Base-by-base conservation (phyloP, 1,140 invertebrate genomes). In the Potamilus streckersoni region DNA sequence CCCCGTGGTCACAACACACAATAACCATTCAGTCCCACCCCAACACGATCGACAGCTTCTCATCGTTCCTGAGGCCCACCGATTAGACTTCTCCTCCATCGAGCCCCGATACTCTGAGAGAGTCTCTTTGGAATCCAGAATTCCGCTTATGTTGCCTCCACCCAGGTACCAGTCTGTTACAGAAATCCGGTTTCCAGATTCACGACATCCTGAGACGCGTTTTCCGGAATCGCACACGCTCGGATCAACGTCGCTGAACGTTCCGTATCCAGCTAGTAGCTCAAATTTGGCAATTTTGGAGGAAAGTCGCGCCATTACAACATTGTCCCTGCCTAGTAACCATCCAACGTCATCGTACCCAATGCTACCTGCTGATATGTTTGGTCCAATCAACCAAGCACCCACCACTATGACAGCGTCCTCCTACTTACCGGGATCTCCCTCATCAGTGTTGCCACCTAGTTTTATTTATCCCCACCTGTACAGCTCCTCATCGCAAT, bases 401-500 rank as follows among this genome's bases (percentile, higher is more conserved):
- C 11, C 38, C 38, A 82, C 77, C 20, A 77, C 81, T 11, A 71
- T 82, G 75, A 63, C 81, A 14, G 67, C 80, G 20, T 82, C 83
- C 0, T 76, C 79, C 49, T 80, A 73, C 62, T 74, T 83, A 55
- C 71, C 79, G 56, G 71, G 70, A 14, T 71, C 75, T 38, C 80
- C 82, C 14, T 79, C 83, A 15, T 60, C 77, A 19, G 76, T 80
- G 17, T 70, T 86, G 2, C 73, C 83, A 13, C 73, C 81, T 12
- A 78, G 82, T 23, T 83, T 86, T 17, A 72, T 85, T 8, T 87
- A 87, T 71, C 84, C 85, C 23, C 83, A 85, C 60, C 71, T 85
- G 5, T 73, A 79, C 71, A 80, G 79, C 58, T 71, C 79, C 55
- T 78, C 74, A 58, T 80, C 71, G 61, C 74, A 80, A 68, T 78